A percentile compares a stretch with the other conserved stretches of the same genome.
Conservation (phyloP, 1,140 invertebrate species). For the Muscidifurax raptorellus region DNA sequence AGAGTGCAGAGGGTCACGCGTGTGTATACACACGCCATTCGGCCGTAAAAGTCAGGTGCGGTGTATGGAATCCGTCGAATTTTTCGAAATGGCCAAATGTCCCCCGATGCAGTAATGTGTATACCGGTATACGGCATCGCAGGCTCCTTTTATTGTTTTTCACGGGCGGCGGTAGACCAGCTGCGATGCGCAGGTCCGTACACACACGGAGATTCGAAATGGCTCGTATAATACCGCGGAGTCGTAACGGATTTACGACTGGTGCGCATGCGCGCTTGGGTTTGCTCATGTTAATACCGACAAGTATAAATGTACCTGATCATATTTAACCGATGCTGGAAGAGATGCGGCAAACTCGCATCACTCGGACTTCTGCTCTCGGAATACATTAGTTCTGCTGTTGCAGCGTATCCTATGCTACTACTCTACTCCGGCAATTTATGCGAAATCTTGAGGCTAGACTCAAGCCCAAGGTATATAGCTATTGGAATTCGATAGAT, state of each 20-base stretch:
- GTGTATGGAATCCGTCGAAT: neutral
- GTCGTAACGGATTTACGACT: neutral
- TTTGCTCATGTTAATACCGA: too few species aligned
- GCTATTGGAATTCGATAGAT: neutral
- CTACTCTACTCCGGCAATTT: neutral
- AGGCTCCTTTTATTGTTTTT: neutral
- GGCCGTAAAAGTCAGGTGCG: conserved; percentile 11
- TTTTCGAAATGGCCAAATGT: neutral
- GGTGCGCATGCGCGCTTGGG: neutral
- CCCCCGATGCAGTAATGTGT: neutral
- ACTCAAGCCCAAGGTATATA: neutral
- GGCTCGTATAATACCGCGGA: neutral
- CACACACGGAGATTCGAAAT: neutral
- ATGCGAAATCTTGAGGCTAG: neutral
- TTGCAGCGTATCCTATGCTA: neutral
- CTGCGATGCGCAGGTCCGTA: too few species aligned
- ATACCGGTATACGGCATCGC: neutral
- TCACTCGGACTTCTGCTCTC: too few species aligned
- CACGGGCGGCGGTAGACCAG: neutral
- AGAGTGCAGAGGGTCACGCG: neutral
- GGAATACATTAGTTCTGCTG: neutral
- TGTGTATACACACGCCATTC: neutral
- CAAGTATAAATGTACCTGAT: too few species aligned
- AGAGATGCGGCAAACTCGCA: neutral
- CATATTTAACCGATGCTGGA: too few species aligned